Evolutionary conservation across 1,140 invertebrate genomes (phyloP).

Genomic region (Babylonia areolata): DNA sequence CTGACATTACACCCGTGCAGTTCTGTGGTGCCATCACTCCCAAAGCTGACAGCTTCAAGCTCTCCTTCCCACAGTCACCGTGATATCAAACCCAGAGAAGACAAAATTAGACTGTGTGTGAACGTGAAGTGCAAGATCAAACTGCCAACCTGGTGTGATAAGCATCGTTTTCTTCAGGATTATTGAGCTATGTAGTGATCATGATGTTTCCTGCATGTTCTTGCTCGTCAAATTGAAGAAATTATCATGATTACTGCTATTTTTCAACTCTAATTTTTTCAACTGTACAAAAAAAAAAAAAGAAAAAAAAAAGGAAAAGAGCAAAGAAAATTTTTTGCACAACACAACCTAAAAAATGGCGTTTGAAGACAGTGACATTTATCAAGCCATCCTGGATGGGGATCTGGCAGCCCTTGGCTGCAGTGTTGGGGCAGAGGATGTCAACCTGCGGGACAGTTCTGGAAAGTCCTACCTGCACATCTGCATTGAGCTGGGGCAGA

Average conservation of each 20-base stretch:
- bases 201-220: neutral
- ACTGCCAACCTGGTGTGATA: neutral
- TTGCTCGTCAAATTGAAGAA: neutral
- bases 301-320: neutral
- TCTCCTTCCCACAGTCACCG: neutral
- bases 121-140: neutral
- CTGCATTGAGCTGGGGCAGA: conserved; percentile 28
- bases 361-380: conserved; percentile 42
- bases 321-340: neutral
- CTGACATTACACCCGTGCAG: neutral
- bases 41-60: neutral
- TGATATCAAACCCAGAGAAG: neutral
- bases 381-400: conserved; percentile 43
- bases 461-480: conserved; percentile 43
- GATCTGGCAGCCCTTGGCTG: conserved; percentile 26
- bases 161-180: neutral
- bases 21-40: neutral
- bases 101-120: neutral
- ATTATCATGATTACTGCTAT: neutral
- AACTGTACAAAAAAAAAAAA: neutral
- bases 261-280: neutral
- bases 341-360: conserved; percentile 21
- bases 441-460: conserved; percentile 29
- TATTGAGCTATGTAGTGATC: neutral
- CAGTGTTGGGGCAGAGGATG: conserved; percentile 1